phyloP scores from a whole-genome alignment of 2,797 vertebrate species.

The Macropodus opercularis region DNA sequence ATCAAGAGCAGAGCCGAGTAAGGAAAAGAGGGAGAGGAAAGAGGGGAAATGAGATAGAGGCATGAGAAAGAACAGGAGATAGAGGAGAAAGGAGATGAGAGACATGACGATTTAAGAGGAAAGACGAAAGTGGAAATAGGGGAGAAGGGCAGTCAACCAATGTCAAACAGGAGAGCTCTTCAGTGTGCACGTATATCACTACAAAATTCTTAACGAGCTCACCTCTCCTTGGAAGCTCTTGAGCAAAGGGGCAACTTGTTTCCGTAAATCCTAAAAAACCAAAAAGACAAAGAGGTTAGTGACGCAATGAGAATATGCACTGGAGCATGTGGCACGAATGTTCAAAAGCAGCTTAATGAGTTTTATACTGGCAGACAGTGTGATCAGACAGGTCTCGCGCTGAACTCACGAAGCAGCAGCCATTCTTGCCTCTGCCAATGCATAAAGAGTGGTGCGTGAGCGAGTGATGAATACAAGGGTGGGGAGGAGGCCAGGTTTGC shows the following conservation, averaged over 20 bases:
- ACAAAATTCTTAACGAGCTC: constrained; percentile 70
- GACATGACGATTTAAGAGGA: constrained; percentile 46
- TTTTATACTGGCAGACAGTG: constrained; percentile 6
- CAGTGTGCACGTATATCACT: constrained; percentile 5
- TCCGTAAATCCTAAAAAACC: no score
- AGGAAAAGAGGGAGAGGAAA: constrained; percentile 68
- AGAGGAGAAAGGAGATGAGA: constrained; percentile 30
- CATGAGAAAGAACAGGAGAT: constrained; percentile 60
- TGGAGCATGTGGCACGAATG: constrained; percentile 7
- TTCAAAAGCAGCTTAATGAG: neutral
- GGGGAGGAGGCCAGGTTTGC: constrained; percentile 57
- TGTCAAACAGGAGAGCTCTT: constrained; percentile 38
- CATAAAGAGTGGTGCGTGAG: constrained; percentile 60
- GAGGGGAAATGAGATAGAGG: constrained; percentile 73
- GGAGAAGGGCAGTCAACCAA: constrained; percentile 43
- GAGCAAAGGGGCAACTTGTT: constrained; percentile 97
- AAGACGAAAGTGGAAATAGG: constrained; percentile 33
- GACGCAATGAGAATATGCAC: no score
- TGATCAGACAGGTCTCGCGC: constrained; percentile 24
- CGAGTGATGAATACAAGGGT: constrained; percentile 45
- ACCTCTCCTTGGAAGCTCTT: constrained; percentile 99
- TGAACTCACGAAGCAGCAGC: constrained; percentile 5
- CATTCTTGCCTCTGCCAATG: constrained; percentile 31
- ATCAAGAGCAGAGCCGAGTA: constrained; percentile 77
- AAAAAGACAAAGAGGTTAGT: no score